A percentile compares a stretch with the other conserved stretches of the same genome.
Conservation (phyloP, 1,140 invertebrate genomes). For the Papilio dardanus region DNA sequence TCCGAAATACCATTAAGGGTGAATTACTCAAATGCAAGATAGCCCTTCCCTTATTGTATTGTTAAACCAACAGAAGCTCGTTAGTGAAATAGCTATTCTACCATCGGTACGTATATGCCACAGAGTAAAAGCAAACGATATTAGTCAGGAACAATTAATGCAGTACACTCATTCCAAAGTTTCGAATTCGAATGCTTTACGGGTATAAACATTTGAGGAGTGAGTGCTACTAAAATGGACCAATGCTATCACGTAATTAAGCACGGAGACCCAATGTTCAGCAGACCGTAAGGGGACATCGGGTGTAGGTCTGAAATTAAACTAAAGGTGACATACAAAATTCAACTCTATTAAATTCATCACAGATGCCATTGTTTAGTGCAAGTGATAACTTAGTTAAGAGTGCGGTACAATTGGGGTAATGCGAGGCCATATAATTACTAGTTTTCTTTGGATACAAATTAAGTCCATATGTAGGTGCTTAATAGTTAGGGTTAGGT, state of each 20-base stretch:
- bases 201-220: slow-evolving; percentile 40
- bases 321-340: slow-evolving; percentile 39
- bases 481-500: slow-evolving; percentile 43
- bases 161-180: slow-evolving; percentile 21
- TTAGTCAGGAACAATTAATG: not conserved
- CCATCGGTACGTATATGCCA: slow-evolving; percentile 33
- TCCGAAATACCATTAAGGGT: slow-evolving; percentile 51
- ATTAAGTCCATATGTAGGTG: slow-evolving; percentile 48
- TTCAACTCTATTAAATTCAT: slow-evolving; percentile 33
- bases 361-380: slow-evolving; percentile 36
- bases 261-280: slow-evolving; percentile 54
- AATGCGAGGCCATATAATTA: slow-evolving; percentile 56
- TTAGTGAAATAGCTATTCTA: slow-evolving; percentile 37
- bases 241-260: slow-evolving; percentile 61
- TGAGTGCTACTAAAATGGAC: slow-evolving; percentile 48
- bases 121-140: slow-evolving; percentile 38
- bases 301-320: slow-evolving; percentile 51
- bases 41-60: slow-evolving; percentile 50
- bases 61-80: slow-evolving; percentile 48
- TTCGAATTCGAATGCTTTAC: slow-evolving; percentile 37
- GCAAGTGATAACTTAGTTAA: slow-evolving; percentile 29
- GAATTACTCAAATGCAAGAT: slow-evolving; percentile 52
- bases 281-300: slow-evolving; percentile 53
- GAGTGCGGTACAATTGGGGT: slow-evolving; percentile 53
- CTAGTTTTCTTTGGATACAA: slow-evolving; percentile 53